A percentile compares a stretch with the other conserved stretches of the same genome.
Conservation (phyloP, 2,797 vertebrate genomes). For the Gallinago solitaria region DNA sequence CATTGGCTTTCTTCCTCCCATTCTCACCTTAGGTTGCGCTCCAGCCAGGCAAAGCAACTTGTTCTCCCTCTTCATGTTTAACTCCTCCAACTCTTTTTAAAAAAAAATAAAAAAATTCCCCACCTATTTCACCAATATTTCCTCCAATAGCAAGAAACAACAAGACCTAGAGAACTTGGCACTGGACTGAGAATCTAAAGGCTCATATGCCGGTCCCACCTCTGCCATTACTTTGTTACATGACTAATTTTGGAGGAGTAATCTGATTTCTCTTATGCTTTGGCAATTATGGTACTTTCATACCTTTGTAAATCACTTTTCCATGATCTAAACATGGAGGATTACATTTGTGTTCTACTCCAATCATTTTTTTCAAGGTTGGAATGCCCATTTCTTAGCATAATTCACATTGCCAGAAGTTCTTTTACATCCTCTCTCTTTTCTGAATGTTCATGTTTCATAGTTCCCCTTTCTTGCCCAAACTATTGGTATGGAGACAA, state of each 20-base stretch:
- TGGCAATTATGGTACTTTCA: neutral
- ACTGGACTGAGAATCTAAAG: neutral
- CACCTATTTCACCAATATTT: neutral
- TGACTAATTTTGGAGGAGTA: neutral
- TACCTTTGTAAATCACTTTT: neutral
- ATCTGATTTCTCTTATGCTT: neutral
- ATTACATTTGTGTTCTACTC: neutral
- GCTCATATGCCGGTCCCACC: neutral
- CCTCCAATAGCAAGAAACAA: neutral
- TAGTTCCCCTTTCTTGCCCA: neutral
- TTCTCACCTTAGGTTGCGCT: neutral
- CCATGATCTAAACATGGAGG: neutral
- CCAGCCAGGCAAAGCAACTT: neutral
- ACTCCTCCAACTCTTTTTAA: neutral
- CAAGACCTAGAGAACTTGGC: neutral
- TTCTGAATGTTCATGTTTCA: neutral
- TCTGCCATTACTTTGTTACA: neutral
- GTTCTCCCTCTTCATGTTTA: neutral
- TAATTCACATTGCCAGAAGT: neutral
- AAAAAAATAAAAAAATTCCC: too few relatives aligned
- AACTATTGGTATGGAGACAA: neutral
- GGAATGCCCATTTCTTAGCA: neutral
- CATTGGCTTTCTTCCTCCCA: neutral
- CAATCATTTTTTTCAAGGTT: neutral
- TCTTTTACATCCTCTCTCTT: neutral